These are phyloP conservation scores for Macroramphosus scolopax DNA, from an alignment of 2,797 vertebrate genomes.

Conservation along the genomic window DNA sequence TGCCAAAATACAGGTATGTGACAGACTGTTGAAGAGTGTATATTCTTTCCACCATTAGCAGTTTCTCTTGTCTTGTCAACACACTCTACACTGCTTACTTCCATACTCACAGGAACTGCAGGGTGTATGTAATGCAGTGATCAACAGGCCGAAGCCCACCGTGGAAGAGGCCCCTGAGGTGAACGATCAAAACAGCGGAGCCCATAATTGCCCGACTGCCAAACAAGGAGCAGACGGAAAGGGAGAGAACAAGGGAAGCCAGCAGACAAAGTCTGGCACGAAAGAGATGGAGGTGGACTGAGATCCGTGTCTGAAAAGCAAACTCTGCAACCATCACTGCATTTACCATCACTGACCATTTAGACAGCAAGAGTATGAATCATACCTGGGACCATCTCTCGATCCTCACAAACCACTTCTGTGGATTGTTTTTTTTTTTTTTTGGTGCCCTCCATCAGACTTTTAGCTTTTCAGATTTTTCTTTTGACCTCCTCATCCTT, in stretches of 20 bases:
- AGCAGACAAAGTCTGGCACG: conserved; percentile 78
- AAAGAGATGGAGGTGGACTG: conserved; percentile 95
- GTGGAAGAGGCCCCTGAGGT: conserved; percentile 79
- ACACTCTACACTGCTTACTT: neutral
- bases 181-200: conserved; percentile 74
- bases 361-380: conserved; percentile 53
- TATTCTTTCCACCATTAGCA: neutral
- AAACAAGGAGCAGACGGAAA: conserved; percentile 75
- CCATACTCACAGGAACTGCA: conserved; percentile 91
- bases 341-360: conserved; percentile 32
- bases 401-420: conserved; percentile 54
- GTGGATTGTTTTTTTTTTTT: conserved; percentile 54
- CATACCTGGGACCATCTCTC: conserved; percentile 58
- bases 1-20: conserved; percentile 86
- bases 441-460: conserved; percentile 33
- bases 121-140: conserved; percentile 81
- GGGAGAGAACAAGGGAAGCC: conserved; percentile 77
- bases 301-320: conserved; percentile 53
- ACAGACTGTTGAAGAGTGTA: too few relatives aligned
- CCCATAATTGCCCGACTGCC: conserved; percentile 81
- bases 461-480: conserved; percentile 47
- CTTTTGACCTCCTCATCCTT: conserved; percentile 44
- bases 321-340: conserved; percentile 33
- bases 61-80: neutral
- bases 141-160: conserved; percentile 87